Base-by-base conservation (phyloP, 92 coral and sea anemone genomes). In the Bergia puertoricense region DNA sequence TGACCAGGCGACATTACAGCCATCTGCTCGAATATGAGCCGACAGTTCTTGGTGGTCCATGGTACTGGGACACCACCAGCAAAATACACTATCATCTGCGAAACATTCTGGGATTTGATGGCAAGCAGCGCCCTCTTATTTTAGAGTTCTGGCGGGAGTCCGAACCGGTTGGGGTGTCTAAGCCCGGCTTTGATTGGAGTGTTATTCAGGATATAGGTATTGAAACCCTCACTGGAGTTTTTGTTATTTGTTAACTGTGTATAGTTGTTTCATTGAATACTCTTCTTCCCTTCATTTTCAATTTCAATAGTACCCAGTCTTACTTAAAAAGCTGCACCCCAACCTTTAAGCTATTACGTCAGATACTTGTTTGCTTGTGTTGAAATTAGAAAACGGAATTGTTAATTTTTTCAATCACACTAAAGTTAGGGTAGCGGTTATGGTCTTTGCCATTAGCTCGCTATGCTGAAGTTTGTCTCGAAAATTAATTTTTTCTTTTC, bases 1-100 rank as follows among this genome's bases (percentile, higher is more conserved):
- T 76, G 22, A 74, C 92, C 37, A 42, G 82, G 15, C 66, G 79
- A 16, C 42, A 38, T 11, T 76, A 90, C 50, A 43, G 15, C 6
- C 80, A 86, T 69, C 89, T 90, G 65, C 68, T 54, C 67, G 88
- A 86, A 46, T 90, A 90, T 77, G 88, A 90, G 36, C 93, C 93
- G 41, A 81, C 85, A 5, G 42, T 50, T 71, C 85, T 66, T 76
- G 93, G 93, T 20, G 93, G 93, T 7, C 93, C 90, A 30, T 90
- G 93, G 93, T 90, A 86, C 81, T 90, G 79, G 73, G 90, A 90
- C 90, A 20, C 78, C 39, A 71, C 14, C 18, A 80, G 68, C 48
- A 74, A 81, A 30, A 73, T 74, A 13, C 90, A 90, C 77, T 90
- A 86, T 67, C 77, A 81, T 78, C 75, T 87, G 82, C 37, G 51